These are phyloP conservation scores for Sarcophaga subvicina DNA, from an alignment of 2,888 invertebrate genomes.

Conservation along the genomic window DNA sequence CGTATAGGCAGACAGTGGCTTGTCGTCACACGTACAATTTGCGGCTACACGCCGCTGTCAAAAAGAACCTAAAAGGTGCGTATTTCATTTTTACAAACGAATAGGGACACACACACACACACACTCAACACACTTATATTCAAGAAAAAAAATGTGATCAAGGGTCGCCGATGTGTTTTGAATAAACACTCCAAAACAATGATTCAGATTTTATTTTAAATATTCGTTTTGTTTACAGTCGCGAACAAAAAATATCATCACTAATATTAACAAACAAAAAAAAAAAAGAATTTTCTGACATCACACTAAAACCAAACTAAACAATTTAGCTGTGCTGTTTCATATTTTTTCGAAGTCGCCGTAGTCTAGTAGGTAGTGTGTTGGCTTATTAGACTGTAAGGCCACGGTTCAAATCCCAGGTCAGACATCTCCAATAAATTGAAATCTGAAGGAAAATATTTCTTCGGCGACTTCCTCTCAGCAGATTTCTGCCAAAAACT, in stretches of 20 bases:
- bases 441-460: too few relatives aligned
- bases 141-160: constrained; percentile 3
- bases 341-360: too few relatives aligned
- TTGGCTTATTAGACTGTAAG: too few relatives aligned
- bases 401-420: too few relatives aligned
- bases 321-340: too few relatives aligned
- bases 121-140: neutral
- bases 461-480: too few relatives aligned
- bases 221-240: neutral
- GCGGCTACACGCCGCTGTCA: constrained; percentile 43
- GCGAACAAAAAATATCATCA: neutral
- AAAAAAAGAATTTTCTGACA: neutral
- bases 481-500: too few relatives aligned
- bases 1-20: constrained; percentile 12
- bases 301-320: too few relatives aligned
- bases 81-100: neutral
- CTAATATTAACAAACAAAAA: neutral
- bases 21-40: constrained; percentile 61
- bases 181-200: constrained; percentile 34
- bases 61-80: neutral
- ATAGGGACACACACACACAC: neutral
- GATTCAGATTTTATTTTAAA: constrained; percentile 2
- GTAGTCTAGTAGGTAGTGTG: too few relatives aligned
- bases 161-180: constrained; percentile 44
- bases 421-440: too few relatives aligned